Evolutionary conservation across 2,797 vertebrate species (phyloP), one percentile per base, ranked within the genome.

Genomic region (Fistularia tabacaria): DNA sequence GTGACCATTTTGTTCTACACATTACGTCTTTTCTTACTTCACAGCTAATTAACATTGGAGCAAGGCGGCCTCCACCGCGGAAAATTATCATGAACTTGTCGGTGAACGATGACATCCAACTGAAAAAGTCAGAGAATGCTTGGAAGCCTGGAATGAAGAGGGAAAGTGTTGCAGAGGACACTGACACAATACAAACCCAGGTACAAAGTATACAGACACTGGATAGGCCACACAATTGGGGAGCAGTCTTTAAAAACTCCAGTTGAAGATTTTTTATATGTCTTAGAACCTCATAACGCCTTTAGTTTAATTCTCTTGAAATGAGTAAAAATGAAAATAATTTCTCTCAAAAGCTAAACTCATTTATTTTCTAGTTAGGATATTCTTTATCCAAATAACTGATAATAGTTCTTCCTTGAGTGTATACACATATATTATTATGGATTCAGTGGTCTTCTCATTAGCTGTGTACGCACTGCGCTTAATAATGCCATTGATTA

Each of bases 41-140:
- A 3, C 58, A 92, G 91, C 79, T 88, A n/a, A 79, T 91, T 75
- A 89, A 77, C 70, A 80, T 89, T 0, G 82, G 92, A 37, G 62
- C 89, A 0, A 80, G 89, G 12, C 79, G 91, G 10, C 86, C 85
- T 13, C 89, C 77, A 25, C 94, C 95, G 59, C 92, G 96, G 73
- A 99, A 98, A 86, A 98, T 99, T 84, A 98, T 99, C 86, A 89
- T 91, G 80, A 96, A 93, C 0, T 89, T 98, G 64, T 91, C 95
- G 0, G 94, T 97, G 45, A 93, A 92, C 40, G 93, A 98, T 39
- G 87, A 92, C 0, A 84, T 99, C n/a, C 93, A 98, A 80, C 88
- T 99, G 77, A 96, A 95, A 77, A 98, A 96, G 71, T 80, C 97
- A 0, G 96, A 98, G 77, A 95, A 99, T 0, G 97, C 97, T 64